Base-by-base conservation (phyloP, 2,888 invertebrate species). In the Eudasyphora cyanicolor region DNA sequence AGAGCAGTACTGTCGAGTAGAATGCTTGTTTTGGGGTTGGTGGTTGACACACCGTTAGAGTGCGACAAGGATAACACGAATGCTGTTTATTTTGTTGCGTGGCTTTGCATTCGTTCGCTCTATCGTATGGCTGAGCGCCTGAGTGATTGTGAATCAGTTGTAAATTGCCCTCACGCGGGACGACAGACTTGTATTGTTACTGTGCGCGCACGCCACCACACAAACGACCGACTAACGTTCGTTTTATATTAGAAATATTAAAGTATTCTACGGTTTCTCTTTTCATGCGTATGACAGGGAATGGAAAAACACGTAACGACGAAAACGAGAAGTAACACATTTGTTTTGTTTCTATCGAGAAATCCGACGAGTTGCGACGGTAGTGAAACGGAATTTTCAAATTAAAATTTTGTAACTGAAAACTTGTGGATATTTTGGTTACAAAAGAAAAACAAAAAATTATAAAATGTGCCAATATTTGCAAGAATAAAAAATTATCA, bases 131-230 rank as follows among this genome's bases (percentile, higher is more conserved):
- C 85, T 85, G 85, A 85, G 80, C 67, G 60, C 32, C 42, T 67
- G 42, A 24, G 85, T 85, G 85, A 84, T 21, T 87, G 85, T 87
- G 85, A 89, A 87, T 89, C 89, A 90, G 90, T 89, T 88, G 88
- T 88, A 88, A 89, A 86, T 89, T 88, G 87, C 87, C 76, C 78
- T 89, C 86, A 87, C 82, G 89, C 89, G 88, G 88, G 88, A 87
- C 67, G 67, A 67, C 67, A 24, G 19, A 42, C 42, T 86, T 87
- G 88, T 87, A 21, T 86, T 87, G 87, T 87, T 82, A 82, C 60
- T 80, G 83, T 84, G 82, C 81, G 82, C 81, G 85, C 79, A 85
- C 81, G 78, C 76, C 64, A 76, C 76, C 64, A 75, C 35, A 54
- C 57, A 45, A 24, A 32, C 32, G n/a, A n/a, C 69, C 69, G 38